Evolutionary conservation across 2,113 vertebrate genomes (phyloP).

Genomic region (Tyto alba): DNA sequence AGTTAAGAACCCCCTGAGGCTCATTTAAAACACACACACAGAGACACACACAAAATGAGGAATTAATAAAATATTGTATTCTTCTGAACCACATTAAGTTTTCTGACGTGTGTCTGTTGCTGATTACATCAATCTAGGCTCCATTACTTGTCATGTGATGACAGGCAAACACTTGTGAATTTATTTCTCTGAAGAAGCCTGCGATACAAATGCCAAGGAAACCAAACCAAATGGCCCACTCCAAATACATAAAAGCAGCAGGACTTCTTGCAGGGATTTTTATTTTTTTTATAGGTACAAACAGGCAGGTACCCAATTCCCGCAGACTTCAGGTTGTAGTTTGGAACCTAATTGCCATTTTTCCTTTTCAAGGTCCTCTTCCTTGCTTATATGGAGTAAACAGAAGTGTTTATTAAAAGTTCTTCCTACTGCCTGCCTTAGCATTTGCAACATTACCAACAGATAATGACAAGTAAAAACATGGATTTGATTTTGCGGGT

Average conservation of each 20-base stretch:
- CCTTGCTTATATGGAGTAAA: not conserved
- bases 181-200: conserved; percentile 39
- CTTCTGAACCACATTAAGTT: conserved; percentile 29
- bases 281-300: not conserved
- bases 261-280: not conserved
- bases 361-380: not conserved
- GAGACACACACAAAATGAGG: not conserved
- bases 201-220: conserved; percentile 3
- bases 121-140: conserved; percentile 26
- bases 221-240: not conserved
- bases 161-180: conserved; percentile 42
- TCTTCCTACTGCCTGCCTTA: not conserved
- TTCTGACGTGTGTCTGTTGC: conserved; percentile 41
- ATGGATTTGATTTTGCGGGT: not conserved
- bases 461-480: not conserved
- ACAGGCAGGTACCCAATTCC: not conserved
- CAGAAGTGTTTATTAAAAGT: not conserved
- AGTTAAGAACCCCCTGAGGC: conserved; percentile 17
- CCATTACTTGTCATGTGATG: not conserved
- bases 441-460: not conserved
- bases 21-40: conserved; percentile 14
- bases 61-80: conserved; percentile 39
- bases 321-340: not conserved
- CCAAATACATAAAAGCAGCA: conserved; percentile 3
- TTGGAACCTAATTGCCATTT: not conserved